Base-by-base conservation (phyloP, 1,140 invertebrate genomes). In the Drosophila arawakana region DNA sequence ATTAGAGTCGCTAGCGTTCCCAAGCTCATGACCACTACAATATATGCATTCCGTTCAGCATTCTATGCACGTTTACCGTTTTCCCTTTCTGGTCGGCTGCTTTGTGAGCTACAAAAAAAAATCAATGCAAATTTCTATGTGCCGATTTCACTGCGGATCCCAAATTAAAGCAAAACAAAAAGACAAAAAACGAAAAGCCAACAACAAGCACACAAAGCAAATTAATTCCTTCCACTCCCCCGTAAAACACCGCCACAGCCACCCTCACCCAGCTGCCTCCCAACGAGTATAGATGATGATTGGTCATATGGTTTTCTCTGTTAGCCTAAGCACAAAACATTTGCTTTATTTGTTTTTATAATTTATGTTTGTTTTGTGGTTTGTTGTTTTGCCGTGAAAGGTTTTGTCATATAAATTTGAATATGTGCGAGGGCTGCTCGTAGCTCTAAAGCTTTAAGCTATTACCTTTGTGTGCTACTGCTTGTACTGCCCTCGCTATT, bases 271-370 rank as follows among this genome's bases (percentile, higher is more conserved):
- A 30, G 15, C 10, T 30, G 21, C 18, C 21, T 25, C 37, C 30
- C 37, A 13, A 30, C 15, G 34, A 30, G 11, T 13, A 50, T 11
- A 8, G 3, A 54, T 13, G 3, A 54, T 13, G 50, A 15, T 25
- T 69, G 13, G 13, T 69, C 58, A 62, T 70, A 72, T 57, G 67
- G 52, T 49, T 65, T 75, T 75, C 54, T 54, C 73, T 54, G 50
- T 71, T 71, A 71, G 52, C 46, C 46, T 60, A 59, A 75, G 30
- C 71, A 37, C 34, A 34, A 30, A 30, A 37, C 44, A 61, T 57
- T 61, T 49, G 60, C 11, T 63, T 72, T 76, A 71, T 76, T 76
- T 76, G 73, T 76, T 76, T 76, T 76, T 72, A 71, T 65, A 72
- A 76, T 76, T 75, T 58, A 71, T 63, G 61, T 39, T 18, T 63